phyloP scores from a whole-genome alignment of 2,113 vertebrate genomes.

The Lutjanus erythropterus region DNA sequence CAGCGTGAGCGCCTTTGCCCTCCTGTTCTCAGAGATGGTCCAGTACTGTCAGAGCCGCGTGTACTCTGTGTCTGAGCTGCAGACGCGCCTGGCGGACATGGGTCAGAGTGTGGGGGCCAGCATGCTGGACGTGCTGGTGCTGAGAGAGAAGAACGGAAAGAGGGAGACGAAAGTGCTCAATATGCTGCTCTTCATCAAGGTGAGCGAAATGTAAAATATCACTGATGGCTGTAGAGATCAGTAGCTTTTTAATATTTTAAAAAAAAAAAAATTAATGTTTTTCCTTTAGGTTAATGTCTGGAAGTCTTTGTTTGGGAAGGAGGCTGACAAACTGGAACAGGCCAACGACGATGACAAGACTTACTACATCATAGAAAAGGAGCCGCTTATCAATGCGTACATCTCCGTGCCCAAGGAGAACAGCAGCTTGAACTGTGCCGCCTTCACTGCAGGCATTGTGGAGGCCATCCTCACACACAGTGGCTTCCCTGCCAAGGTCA shows the following conservation, averaged over 20 bases:
- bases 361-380: conserved; percentile 95
- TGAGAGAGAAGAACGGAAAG: conserved; percentile 91
- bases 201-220: background rate
- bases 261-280: too few species aligned
- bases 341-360: conserved; percentile 96
- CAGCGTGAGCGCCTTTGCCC: conserved; percentile 91
- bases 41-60: conserved; percentile 97
- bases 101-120: conserved; percentile 92
- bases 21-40: conserved; percentile 96
- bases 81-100: conserved; percentile 90
- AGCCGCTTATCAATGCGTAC: conserved; percentile 93
- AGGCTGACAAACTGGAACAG: conserved; percentile 95
- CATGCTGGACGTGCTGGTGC: conserved; percentile 91
- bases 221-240: background rate
- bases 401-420: conserved; percentile 96
- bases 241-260: too few species aligned
- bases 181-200: conserved; percentile 89
- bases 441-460: conserved; percentile 92
- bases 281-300: conserved; percentile 83
- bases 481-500: conserved; percentile 95
- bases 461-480: conserved; percentile 93
- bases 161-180: conserved; percentile 93
- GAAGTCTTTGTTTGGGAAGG: conserved; percentile 93
- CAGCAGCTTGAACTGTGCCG: conserved; percentile 95
- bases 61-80: conserved; percentile 94